phyloP scores from a whole-genome alignment of 2,113 vertebrate genomes.

The Hucho hucho region DNA sequence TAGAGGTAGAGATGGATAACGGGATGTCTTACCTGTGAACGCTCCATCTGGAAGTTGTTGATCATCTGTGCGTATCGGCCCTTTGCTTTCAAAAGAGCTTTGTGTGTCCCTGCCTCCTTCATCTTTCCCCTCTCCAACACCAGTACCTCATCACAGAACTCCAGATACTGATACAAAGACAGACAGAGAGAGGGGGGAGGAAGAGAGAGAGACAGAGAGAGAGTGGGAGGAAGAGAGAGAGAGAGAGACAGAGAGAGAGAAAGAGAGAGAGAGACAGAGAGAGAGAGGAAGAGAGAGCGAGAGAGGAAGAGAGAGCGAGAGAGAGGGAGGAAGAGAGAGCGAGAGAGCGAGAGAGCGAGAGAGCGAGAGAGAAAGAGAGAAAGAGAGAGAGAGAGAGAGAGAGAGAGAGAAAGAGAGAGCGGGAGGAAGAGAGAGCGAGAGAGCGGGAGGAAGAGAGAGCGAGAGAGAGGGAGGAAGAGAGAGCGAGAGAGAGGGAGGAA shows the following conservation, averaged over 20 bases:
- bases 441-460: fast-evolving
- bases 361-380: too few relatives aligned
- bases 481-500: too few relatives aligned
- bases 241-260: too few relatives aligned
- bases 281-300: fast-evolving
- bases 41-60: conserved; percentile 67
- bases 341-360: too few relatives aligned
- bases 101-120: conserved; percentile 77
- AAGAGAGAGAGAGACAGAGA: fast-evolving
- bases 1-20: neutral
- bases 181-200: too few relatives aligned
- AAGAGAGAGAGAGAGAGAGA: fast-evolving
- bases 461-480: fast-evolving
- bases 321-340: too few relatives aligned
- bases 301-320: fast-evolving
- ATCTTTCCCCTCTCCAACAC: conserved; percentile 79
- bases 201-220: neutral
- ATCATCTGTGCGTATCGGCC: conserved; percentile 78
- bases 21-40: conserved; percentile 64
- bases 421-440: fast-evolving
- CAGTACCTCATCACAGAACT: conserved; percentile 82
- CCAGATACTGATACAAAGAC: conserved; percentile 71
- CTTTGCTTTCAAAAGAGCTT: conserved; percentile 64
- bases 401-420: fast-evolving
- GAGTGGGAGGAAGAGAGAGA: too few relatives aligned